Evolutionary conservation across 92 coral and sea anemone species (phyloP).

Genomic region (Pocillopora grandis): DNA sequence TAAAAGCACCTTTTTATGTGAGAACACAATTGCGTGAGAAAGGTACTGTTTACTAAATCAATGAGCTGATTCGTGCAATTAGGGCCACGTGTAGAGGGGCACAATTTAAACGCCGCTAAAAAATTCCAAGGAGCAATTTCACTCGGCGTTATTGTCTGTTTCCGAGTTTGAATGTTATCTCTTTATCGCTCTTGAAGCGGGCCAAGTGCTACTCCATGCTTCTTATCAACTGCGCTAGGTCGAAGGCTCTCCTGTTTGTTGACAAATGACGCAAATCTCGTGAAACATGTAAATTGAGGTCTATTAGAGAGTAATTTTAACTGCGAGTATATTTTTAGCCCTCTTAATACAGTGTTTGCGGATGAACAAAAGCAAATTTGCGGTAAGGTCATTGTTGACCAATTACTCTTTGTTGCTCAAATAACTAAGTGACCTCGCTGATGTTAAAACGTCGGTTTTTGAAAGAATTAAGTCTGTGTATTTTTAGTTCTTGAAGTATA

Average conservation of each 20-base stretch:
- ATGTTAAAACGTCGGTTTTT: background rate
- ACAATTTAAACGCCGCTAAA: conserved; percentile 1
- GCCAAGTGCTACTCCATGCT: background rate
- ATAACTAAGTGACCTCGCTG: background rate
- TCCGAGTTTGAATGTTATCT: background rate
- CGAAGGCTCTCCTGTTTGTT: conserved; percentile 10
- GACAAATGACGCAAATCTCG: conserved; percentile 23
- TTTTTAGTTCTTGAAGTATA: background rate
- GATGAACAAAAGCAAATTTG: conserved; percentile 16
- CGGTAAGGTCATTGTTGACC: conserved; percentile 3
- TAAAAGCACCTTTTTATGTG: conserved; percentile 34
- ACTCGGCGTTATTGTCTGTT: conserved; percentile 10
- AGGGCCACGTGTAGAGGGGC: conserved; percentile 30
- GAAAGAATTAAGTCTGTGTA: background rate
- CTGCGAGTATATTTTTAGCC: conserved; percentile 24
- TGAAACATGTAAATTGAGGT: conserved; percentile 25
- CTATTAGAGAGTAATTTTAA: conserved; percentile 30
- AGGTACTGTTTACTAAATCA: conserved; percentile 38
- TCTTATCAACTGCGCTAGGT: background rate
- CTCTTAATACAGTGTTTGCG: conserved; percentile 22
- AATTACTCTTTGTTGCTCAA: background rate
- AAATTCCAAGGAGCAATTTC: conserved; percentile 10
- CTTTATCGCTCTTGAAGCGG: conserved; percentile 14
- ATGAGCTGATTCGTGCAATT: conserved; percentile 38
- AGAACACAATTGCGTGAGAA: conserved; percentile 46